Conservation (phyloP, 2,888 invertebrate genomes). For the Drosophila koepferae region DNA sequence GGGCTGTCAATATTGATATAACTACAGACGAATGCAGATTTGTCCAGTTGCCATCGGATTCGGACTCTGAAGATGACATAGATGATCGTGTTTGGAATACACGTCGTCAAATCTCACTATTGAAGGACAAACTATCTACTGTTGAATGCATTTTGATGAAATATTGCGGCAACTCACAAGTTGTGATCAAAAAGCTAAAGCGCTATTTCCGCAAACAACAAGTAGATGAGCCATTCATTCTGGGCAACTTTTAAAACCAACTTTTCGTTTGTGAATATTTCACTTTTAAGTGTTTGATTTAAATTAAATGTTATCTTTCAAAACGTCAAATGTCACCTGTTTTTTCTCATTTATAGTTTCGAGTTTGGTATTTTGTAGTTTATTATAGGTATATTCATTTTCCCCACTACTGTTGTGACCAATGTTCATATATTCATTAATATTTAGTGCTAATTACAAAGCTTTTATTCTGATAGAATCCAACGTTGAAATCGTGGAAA, state of each 20-base stretch:
- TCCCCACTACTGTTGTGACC: background rate
- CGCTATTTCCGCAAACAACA: background rate
- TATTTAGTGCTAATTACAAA: background rate
- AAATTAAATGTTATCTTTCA: background rate
- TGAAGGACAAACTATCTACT: background rate
- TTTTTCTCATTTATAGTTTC: background rate
- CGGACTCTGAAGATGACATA: background rate
- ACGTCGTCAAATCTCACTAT: background rate
- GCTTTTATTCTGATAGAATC: background rate
- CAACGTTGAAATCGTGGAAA: slow-evolving; percentile 22
- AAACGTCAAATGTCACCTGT: background rate
- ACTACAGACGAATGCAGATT: background rate
- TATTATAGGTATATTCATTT: background rate
- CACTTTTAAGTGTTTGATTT: background rate
- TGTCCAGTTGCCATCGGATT: background rate
- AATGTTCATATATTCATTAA: background rate
- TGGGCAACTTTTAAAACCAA: background rate
- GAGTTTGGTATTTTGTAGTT: background rate
- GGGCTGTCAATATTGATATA: background rate
- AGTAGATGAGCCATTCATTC: slow-evolving; percentile 1
- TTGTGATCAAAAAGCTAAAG: background rate
- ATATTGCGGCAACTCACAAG: background rate
- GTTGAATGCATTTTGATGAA: background rate
- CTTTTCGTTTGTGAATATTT: background rate
- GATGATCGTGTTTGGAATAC: background rate